Percentiles rank a stretch among this genome's conserved stretches.
Conservation (phyloP, 1,140 invertebrate genomes). For the Orius laevigatus region DNA sequence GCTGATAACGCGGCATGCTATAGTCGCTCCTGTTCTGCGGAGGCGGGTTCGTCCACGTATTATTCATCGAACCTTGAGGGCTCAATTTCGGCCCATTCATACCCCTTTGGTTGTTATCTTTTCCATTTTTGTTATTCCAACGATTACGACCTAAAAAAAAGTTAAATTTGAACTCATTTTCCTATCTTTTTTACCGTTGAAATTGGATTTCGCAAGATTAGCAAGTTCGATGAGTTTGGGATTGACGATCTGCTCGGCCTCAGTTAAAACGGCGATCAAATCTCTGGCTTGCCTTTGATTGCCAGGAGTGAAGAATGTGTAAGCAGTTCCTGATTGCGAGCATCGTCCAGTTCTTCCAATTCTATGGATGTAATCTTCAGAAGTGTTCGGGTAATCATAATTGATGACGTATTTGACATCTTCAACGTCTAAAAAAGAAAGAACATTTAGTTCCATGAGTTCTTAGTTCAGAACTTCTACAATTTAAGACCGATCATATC, state of each 20-base stretch:
- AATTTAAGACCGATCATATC: no score
- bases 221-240: conserved; percentile 49
- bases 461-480: no score
- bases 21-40: conserved; percentile 4
- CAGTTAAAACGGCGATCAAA: conserved; percentile 77
- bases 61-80: no score
- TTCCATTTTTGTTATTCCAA: conserved; percentile 15
- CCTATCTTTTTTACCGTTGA: conserved; percentile 17
- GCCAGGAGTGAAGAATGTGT: conserved; percentile 91
- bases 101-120: no score
- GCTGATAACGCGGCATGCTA: not conserved
- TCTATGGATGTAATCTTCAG: conserved; percentile 98
- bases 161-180: not conserved
- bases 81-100: no score
- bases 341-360: conserved; percentile 95
- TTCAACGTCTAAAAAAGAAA: conserved; percentile 87
- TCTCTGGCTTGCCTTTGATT: conserved; percentile 88
- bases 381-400: conserved; percentile 97
- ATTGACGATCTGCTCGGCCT: conserved; percentile 86
- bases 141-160: conserved; percentile 15
- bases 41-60: no score
- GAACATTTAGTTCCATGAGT: no score
- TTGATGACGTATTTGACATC: conserved; percentile 99
- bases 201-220: conserved; percentile 19
- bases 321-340: conserved; percentile 90